Conservation (phyloP, 2,888 invertebrate species). For the Chironomus riparius region DNA sequence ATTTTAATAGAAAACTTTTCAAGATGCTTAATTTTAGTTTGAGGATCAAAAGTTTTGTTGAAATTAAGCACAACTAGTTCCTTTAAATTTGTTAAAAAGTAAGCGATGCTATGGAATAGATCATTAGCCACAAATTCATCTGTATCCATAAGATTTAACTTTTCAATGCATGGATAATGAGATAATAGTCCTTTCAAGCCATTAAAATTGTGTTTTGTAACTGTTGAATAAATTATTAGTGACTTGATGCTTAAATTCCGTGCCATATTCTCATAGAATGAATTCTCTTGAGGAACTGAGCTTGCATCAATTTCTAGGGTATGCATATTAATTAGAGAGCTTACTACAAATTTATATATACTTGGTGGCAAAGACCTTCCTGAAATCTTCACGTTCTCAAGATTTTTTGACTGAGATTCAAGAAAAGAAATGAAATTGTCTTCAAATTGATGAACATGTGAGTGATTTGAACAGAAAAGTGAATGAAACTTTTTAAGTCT, state of each 20-base stretch:
- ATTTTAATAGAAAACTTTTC: conserved; percentile 2
- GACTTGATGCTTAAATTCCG: neutral
- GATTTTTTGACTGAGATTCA: neutral
- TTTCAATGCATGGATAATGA: neutral
- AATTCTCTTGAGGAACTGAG: neutral
- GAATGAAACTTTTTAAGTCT: neutral
- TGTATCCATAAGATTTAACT: neutral
- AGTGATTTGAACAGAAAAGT: neutral
- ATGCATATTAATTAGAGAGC: neutral
- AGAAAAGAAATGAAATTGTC: neutral
- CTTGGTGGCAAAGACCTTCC: neutral
- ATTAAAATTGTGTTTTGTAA: neutral
- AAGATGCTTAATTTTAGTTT: neutral
- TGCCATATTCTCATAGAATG: neutral
- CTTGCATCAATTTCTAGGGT: neutral
- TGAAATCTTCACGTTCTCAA: neutral
- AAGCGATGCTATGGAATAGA: neutral
- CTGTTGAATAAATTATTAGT: neutral
- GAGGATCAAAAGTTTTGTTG: neutral
- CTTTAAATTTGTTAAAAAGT: neutral
- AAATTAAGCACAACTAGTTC: neutral
- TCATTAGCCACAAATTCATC: neutral
- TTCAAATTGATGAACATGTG: neutral
- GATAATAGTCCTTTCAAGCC: neutral
- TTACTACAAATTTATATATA: neutral